Conservation (phyloP, 2,113 vertebrate genomes). For the Psammodynastes pulverulentus region DNA sequence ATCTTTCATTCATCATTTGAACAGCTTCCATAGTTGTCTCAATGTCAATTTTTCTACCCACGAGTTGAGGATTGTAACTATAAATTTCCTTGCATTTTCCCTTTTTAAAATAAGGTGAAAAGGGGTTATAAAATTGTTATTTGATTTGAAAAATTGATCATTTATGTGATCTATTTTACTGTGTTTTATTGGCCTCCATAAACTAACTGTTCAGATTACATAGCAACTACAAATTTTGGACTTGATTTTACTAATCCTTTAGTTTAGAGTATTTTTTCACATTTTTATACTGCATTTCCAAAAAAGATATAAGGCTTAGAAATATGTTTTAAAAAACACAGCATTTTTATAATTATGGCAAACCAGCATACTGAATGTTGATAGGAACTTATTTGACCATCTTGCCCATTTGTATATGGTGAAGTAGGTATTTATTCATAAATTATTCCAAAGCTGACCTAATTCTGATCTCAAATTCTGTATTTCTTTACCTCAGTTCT, state of each 20-base stretch:
- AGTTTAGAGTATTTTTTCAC: background rate
- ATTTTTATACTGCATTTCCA: background rate
- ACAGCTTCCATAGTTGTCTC: background rate
- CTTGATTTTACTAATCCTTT: background rate
- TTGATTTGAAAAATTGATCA: background rate
- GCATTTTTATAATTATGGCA: background rate
- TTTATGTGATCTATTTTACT: background rate
- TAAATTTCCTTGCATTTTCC: background rate
- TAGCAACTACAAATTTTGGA: background rate
- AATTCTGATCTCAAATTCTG: slow-evolving; percentile 65
- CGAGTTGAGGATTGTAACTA: background rate
- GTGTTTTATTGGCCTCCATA: background rate
- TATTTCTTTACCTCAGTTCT: slow-evolving; percentile 70
- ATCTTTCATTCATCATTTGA: background rate
- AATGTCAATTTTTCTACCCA: background rate
- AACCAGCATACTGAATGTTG: background rate
- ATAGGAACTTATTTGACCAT: background rate
- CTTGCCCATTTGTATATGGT: background rate
- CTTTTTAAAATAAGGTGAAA: background rate
- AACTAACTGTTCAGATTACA: background rate
- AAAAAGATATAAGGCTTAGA: background rate
- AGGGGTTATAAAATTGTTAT: background rate
- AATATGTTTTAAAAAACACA: background rate
- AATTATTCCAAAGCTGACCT: slow-evolving; percentile 66
- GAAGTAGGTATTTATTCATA: background rate